Evolutionary conservation across 2,888 invertebrate species (phyloP).

Genomic region (Amiota mariae): DNA sequence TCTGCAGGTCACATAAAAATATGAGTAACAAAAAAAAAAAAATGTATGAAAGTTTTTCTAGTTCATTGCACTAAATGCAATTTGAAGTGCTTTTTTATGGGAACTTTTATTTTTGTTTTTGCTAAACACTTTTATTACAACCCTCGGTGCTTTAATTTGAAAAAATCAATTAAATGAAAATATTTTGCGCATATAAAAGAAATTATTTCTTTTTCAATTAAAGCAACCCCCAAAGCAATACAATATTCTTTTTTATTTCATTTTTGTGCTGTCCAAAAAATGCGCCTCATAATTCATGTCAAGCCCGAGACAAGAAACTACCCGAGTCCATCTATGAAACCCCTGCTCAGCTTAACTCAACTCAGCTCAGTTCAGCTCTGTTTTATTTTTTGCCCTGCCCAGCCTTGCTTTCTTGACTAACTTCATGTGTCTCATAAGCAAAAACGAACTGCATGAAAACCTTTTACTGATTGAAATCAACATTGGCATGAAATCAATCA

Average conservation of each 20-base stretch:
- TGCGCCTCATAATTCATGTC: conserved; percentile 27
- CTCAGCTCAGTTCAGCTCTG: background rate
- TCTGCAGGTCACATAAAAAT: background rate
- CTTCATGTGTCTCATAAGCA: background rate
- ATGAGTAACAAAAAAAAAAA: background rate
- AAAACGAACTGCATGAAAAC: background rate
- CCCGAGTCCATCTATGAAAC: background rate
- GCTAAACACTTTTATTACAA: conserved; percentile 10
- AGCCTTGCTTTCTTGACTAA: too few species aligned
- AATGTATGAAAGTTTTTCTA: background rate
- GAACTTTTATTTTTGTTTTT: background rate
- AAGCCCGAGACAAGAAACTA: background rate
- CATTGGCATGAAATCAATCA: conserved; percentile 71
- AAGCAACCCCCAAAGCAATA: conserved; percentile 8
- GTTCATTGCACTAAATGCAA: background rate
- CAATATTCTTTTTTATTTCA: background rate
- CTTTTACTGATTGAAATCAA: conserved; percentile 68
- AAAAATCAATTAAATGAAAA: conserved; percentile 24
- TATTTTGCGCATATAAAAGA: conserved; percentile 26
- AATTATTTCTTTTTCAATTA: conserved; percentile 24
- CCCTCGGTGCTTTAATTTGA: background rate
- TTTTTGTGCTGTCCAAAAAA: background rate
- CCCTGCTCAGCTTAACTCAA: background rate
- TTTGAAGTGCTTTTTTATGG: background rate
- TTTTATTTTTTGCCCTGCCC: background rate